phyloP scores from a whole-genome alignment of 2,113 vertebrate genomes.

The Ammospiza nelsoni region DNA sequence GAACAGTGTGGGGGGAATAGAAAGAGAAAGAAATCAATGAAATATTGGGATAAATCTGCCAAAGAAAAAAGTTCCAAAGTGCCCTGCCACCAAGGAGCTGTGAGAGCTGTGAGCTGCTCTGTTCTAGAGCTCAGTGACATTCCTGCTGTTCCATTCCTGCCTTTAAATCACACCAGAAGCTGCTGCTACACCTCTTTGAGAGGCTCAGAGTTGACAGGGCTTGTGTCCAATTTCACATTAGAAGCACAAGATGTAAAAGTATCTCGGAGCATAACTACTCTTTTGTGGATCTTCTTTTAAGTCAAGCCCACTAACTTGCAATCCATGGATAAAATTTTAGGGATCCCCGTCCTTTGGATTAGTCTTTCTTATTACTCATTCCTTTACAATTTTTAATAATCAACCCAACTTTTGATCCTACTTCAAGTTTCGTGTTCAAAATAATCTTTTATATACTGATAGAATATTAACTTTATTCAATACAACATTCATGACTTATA shows the following conservation, averaged over 20 bases:
- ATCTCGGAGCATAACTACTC: neutral
- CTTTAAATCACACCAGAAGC: neutral
- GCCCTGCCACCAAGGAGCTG: neutral
- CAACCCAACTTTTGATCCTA: neutral
- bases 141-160: neutral
- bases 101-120: neutral
- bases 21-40: neutral
- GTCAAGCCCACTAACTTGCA: neutral
- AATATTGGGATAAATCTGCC: neutral
- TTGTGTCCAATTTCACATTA: neutral
- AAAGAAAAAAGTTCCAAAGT: neutral
- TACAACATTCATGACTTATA: neutral
- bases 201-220: neutral
- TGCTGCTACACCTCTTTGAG: neutral
- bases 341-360: neutral
- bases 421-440: neutral
- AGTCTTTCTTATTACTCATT: neutral
- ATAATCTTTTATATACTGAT: neutral
- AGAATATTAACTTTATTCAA: neutral
- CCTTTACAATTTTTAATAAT: neutral
- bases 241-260: neutral
- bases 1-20: neutral
- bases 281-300: neutral
- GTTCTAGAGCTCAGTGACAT: neutral
- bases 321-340: neutral